Base-by-base conservation (phyloP, 2,888 invertebrate genomes). In the Drosophila percnosoma region DNA sequence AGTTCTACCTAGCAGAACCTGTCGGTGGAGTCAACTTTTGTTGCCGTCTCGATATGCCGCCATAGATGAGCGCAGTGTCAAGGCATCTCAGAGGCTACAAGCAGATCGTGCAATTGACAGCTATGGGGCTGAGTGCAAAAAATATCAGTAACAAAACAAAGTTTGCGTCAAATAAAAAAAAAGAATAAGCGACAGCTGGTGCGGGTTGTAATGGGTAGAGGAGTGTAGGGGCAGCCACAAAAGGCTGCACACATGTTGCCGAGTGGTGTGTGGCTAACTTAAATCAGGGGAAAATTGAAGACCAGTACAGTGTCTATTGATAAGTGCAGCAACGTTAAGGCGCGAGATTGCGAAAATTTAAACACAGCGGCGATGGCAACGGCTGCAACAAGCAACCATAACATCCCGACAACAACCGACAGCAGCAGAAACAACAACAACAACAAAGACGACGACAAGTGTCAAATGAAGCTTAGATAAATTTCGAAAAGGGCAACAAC, bases 381-480 rank as follows among this genome's bases (percentile, higher is more conserved):
- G 55, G 54, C 58, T 69, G n/a, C 49, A 73, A 66, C 78, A 71
- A 59, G 59, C 60, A 70, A 67, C 66, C 49, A 53, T 58, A 62
- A 61, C 57, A 40, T 3, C 40, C n/a, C 36, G 36, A 54, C 54
- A 36, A 36, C 36, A 40, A 15, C 21, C 31, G 29, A 42, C 62
- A 64, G 45, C 67, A 53, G 48, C 59, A 74, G 55, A 66, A 73
- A 64, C 58, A 68, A 45, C 42, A 62, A 54, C 59, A 74, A 36
- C 18, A 18, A 10, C 40, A 51, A 74, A 64, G 73, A 78, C 82
- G 73, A 87, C 85, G 85, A 83, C 80, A 85, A 85, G 85, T 85
- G 85, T 85, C 85, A 86, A 88, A 87, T 76, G 82, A 83, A 73
- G 84, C 89, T 88, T 87, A 86, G 85, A 86, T 86, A 86, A 86